Percentiles rank a stretch among this genome's conserved stretches.
Evolutionary conservation across 2,888 invertebrate genomes (phyloP).

Genomic region (Chymomyza amoena): DNA sequence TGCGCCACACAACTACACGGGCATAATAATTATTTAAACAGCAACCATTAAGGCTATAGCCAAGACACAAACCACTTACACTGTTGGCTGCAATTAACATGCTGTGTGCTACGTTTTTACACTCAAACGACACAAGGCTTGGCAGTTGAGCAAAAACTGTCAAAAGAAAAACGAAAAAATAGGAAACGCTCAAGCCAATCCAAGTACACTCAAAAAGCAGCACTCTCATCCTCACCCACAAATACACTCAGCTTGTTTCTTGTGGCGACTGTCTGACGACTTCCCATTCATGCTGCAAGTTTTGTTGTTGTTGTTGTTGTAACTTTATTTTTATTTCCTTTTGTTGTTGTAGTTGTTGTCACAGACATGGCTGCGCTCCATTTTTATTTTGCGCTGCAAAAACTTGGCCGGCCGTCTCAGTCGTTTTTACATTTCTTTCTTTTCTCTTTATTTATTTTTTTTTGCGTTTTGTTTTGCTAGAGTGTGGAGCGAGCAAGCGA

Average conservation of each 20-base stretch:
- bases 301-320: conserved; percentile 29
- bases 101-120: background rate
- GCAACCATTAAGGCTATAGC: conserved; percentile 45
- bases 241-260: conserved; percentile 20
- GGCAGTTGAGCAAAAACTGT: background rate
- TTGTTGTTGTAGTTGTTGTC: conserved; percentile 44
- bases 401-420: conserved; percentile 70
- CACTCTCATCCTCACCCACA: background rate
- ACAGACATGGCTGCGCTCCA: conserved; percentile 74
- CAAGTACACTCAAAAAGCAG: conserved; percentile 14
- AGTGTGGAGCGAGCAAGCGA: conserved; percentile 2
- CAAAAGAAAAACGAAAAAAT: conserved; percentile 11
- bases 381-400: conserved; percentile 71
- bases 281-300: conserved; percentile 69
- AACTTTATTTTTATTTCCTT: conserved; percentile 17
- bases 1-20: conserved; percentile 3
- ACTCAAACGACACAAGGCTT: background rate
- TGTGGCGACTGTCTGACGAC: conserved; percentile 44
- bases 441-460: conserved; percentile 18
- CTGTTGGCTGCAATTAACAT: conserved; percentile 25
- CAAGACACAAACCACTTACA: conserved; percentile 57
- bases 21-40: conserved; percentile 41
- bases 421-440: background rate
- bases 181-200: conserved; percentile 52
- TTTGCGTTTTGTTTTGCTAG: conserved; percentile 14